A percentile compares a stretch with the other conserved stretches of the same genome.
Evolutionary conservation across 2,888 invertebrate species (phyloP).

Genomic region (Erebia aethiops): DNA sequence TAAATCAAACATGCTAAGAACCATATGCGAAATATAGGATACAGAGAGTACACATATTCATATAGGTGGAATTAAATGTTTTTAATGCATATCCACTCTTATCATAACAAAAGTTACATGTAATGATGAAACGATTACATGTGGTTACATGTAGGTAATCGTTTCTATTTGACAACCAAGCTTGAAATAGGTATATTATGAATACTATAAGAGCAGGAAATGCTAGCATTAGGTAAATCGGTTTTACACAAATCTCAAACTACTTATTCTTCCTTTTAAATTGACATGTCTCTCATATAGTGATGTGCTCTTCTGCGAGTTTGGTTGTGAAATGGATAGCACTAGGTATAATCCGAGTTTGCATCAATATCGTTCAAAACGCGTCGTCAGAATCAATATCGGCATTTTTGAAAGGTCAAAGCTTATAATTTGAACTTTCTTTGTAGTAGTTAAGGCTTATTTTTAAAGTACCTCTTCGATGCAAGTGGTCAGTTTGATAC

Average conservation of each 20-base stretch:
- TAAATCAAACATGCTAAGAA: not conserved
- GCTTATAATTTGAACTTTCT: not conserved
- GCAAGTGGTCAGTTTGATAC: too few species aligned
- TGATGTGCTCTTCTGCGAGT: not conserved
- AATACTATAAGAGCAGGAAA: not conserved
- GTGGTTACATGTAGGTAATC: too few species aligned
- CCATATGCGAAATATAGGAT: not conserved
- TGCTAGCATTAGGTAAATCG: not conserved
- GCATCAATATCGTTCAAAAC: not conserved
- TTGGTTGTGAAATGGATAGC: not conserved
- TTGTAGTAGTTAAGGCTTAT: too few species aligned
- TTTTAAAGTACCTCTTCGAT: too few species aligned
- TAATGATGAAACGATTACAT: too few species aligned
- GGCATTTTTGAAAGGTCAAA: not conserved
- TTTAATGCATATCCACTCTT: slow-evolving; percentile 1
- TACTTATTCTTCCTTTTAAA: not conserved
- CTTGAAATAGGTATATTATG: not conserved
- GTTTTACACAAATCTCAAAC: not conserved
- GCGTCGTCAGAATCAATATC: not conserved
- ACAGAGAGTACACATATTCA: too few species aligned
- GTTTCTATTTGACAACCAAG: not conserved
- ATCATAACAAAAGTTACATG: not conserved
- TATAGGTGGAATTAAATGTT: not conserved
- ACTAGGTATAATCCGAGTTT: not conserved
- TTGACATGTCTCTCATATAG: not conserved